A percentile compares a stretch with the other conserved stretches of the same genome.
These are phyloP conservation scores for Antennarius striatus DNA, from an alignment of 2,113 vertebrate species.

Conservation along the genomic window DNA sequence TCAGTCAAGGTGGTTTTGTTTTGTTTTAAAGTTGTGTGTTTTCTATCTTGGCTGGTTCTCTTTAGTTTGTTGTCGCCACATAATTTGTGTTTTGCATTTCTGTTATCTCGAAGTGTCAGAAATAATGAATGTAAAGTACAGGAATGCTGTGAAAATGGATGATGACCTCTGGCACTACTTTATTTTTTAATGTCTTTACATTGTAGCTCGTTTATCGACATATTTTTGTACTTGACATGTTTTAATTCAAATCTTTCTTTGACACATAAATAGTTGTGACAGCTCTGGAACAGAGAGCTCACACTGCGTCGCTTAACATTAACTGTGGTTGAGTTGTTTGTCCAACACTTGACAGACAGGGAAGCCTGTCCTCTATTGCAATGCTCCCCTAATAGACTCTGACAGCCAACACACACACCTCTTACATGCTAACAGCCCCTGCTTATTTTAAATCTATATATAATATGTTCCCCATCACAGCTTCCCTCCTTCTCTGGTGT, in stretches of 20 bases:
- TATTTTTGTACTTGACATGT: too few relatives aligned
- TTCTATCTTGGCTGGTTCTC: too few relatives aligned
- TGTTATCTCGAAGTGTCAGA: too few relatives aligned
- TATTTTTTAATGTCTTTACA: too few relatives aligned
- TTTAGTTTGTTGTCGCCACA: too few relatives aligned
- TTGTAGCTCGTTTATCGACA: too few relatives aligned
- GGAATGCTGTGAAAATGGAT: too few relatives aligned
- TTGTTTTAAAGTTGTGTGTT: too few relatives aligned
- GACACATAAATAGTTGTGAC: slow-evolving; percentile 5
- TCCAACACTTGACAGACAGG: slow-evolving; percentile 55
- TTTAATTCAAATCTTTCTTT: background rate
- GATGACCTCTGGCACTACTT: too few relatives aligned
- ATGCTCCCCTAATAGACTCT: slow-evolving; percentile 49
- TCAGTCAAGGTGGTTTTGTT: too few relatives aligned
- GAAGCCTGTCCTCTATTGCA: slow-evolving; percentile 43
- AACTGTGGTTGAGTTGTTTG: slow-evolving; percentile 51
- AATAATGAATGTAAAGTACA: too few relatives aligned
- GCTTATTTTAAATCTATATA: slow-evolving; percentile 72
- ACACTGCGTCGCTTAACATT: slow-evolving; percentile 26
- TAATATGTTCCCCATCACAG: slow-evolving; percentile 44
- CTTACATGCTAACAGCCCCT: slow-evolving; percentile 30
- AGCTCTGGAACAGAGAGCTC: slow-evolving; percentile 20
- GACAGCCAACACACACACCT: slow-evolving; percentile 33
- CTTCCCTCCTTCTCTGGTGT: slow-evolving; percentile 15
- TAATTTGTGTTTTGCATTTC: too few relatives aligned